Evolutionary conservation across 2,113 vertebrate genomes (phyloP).

Genomic region (Megaceryle maxima): DNA sequence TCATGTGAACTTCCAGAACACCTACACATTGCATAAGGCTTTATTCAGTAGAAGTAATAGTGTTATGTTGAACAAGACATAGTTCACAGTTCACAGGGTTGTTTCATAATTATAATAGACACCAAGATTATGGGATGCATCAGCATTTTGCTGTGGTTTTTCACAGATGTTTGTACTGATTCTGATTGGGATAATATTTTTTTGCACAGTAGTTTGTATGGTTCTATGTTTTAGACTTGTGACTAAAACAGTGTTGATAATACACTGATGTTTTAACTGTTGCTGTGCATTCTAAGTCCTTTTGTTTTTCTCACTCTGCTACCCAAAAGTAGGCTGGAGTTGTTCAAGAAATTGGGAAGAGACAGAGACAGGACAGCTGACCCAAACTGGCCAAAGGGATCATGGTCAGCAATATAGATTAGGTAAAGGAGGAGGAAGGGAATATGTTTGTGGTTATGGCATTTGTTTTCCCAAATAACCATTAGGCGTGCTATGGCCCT

Average conservation of each 20-base stretch:
- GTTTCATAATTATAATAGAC: neutral
- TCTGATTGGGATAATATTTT: neutral
- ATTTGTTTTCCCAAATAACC: neutral
- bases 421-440: neutral
- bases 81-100: neutral
- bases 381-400: neutral
- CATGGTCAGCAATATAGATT: neutral
- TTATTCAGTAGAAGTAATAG: neutral
- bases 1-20: neutral
- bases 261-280: neutral
- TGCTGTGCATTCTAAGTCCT: neutral
- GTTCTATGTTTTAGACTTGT: neutral
- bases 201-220: neutral
- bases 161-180: neutral
- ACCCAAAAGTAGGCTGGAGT: neutral
- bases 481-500: fast-evolving
- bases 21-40: neutral
- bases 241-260: neutral
- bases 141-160: neutral
- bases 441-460: fast-evolving
- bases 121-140: neutral
- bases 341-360: neutral
- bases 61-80: neutral
- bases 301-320: neutral
- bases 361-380: neutral